Percentiles rank a stretch among this genome's conserved stretches.
Conservation (phyloP, 2,888 invertebrate species). For the Synanthedon formicaeformis region DNA sequence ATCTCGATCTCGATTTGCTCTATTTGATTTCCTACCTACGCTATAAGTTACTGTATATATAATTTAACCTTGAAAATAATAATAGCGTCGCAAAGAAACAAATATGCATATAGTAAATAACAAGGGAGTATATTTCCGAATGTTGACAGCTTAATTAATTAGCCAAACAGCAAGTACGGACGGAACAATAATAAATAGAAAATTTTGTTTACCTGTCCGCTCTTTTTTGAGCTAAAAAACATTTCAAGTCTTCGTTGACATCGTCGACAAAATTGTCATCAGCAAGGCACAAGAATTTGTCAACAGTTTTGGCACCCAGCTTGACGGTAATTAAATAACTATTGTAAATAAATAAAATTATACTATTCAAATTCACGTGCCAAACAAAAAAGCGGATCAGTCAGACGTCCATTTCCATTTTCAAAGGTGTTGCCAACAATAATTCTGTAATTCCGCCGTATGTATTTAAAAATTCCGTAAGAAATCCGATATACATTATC, state of each 20-base stretch:
- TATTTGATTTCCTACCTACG: conserved; percentile 41
- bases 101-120: not conserved
- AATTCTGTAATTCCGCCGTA: no score
- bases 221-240: conserved; percentile 56
- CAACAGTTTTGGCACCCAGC: conserved; percentile 68
- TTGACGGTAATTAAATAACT: conserved; percentile 41
- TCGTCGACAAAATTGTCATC: conserved; percentile 63
- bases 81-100: not conserved
- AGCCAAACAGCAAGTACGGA: no score
- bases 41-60: conserved; percentile 29
- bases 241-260: conserved; percentile 64
- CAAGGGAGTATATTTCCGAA: no score
- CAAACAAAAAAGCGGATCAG: conserved; percentile 13
- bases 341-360: conserved; percentile 36
- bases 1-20: conserved; percentile 34
- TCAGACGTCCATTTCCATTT: not conserved
- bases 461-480: no score
- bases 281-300: conserved; percentile 58
- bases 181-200: conserved; percentile 21
- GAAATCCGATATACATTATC: no score
- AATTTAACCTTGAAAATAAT: conserved; percentile 56
- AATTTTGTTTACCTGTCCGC: conserved; percentile 64
- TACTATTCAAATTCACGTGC: conserved; percentile 40
- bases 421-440: no score
- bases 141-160: no score